phyloP scores from a whole-genome alignment of 2,113 vertebrate genomes.

The Ranitomeya variabilis region DNA sequence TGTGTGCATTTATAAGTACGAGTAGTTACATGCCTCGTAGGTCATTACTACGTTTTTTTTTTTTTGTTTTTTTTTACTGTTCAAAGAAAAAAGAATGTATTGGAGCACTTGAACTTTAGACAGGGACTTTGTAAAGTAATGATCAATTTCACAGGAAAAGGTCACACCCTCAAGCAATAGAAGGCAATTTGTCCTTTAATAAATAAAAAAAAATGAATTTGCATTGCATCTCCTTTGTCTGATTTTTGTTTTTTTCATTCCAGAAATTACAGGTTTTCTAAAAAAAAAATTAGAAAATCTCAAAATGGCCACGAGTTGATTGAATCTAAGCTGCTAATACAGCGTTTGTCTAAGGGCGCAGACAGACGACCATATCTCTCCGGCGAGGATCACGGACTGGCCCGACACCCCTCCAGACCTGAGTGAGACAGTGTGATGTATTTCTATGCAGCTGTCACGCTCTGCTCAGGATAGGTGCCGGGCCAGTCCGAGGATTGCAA shows the following conservation, averaged over 20 bases:
- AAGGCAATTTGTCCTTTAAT: conserved; percentile 67
- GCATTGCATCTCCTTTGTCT: conserved; percentile 56
- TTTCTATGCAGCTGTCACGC: too few relatives aligned
- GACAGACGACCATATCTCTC: too few relatives aligned
- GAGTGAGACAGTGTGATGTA: too few relatives aligned
- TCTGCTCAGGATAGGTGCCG: too few relatives aligned
- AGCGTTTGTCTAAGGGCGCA: too few relatives aligned
- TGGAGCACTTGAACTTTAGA: conserved; percentile 70
- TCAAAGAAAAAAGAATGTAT: conserved; percentile 71
- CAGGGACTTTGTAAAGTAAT: conserved; percentile 71
- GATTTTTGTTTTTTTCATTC: background rate
- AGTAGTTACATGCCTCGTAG: conserved; percentile 65
- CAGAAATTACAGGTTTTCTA: background rate
- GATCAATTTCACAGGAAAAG: conserved; percentile 67
- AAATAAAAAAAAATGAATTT: conserved; percentile 74
- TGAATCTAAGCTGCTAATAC: too few relatives aligned
- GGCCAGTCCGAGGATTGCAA: too few relatives aligned
- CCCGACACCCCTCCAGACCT: too few relatives aligned
- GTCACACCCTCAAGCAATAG: conserved; percentile 71
- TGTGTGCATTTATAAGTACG: conserved; percentile 65
- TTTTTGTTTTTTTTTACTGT: conserved; percentile 59
- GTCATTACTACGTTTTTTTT: conserved; percentile 59
- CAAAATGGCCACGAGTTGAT: too few relatives aligned
- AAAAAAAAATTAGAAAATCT: too few relatives aligned
- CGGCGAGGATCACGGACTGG: too few relatives aligned